Conservation (phyloP, 2,888 invertebrate genomes). For the Hydrotaea diabolus region DNA sequence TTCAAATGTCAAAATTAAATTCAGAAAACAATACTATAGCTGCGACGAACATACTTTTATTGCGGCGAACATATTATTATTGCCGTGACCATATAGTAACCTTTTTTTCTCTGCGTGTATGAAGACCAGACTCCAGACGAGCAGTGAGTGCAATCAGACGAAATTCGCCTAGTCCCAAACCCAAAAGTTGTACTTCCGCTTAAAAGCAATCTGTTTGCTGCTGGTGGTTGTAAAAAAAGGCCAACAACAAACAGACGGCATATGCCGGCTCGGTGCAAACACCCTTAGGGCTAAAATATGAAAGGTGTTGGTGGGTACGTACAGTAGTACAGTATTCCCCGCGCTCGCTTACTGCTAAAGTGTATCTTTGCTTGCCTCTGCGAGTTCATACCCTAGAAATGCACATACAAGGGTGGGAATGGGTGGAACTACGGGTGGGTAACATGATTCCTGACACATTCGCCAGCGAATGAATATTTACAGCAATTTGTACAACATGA, state of each 20-base stretch:
- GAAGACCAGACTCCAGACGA: too few relatives aligned
- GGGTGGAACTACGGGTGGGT: background rate
- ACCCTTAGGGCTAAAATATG: slow-evolving; percentile 12
- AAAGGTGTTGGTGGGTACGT: slow-evolving; percentile 10
- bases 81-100: too few relatives aligned
- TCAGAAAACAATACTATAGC: too few relatives aligned
- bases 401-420: background rate
- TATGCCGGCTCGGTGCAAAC: background rate
- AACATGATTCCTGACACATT: background rate
- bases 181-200: slow-evolving; percentile 30
- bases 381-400: background rate
- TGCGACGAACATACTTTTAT: too few relatives aligned
- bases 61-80: too few relatives aligned
- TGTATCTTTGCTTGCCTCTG: background rate
- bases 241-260: slow-evolving; percentile 16
- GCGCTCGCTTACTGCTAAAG: background rate
- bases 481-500: background rate
- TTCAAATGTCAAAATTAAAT: too few relatives aligned
- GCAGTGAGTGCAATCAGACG: background rate
- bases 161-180: background rate
- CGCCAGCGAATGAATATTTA: background rate
- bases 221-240: slow-evolving; percentile 11
- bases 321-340: too few relatives aligned
- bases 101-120: too few relatives aligned
- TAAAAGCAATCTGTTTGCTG: slow-evolving; percentile 2